A percentile compares a stretch with the other conserved stretches of the same genome.
phyloP scores from a whole-genome alignment of 1,140 invertebrate species.

The Drosophila albomicans region DNA sequence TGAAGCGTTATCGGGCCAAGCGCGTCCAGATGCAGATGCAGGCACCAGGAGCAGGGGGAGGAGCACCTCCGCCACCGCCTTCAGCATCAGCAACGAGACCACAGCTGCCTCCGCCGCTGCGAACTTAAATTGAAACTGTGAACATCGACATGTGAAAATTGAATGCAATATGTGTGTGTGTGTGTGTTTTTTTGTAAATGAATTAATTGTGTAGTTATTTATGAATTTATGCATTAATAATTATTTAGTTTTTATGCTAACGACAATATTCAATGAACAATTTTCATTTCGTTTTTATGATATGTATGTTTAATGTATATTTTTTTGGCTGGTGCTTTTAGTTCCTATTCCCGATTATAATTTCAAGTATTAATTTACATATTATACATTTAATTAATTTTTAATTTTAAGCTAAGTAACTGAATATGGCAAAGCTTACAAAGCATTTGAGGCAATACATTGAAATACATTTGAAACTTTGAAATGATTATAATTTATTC shows the following conservation, averaged over 20 bases:
- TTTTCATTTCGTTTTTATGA: not conserved
- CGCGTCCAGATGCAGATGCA: conserved; percentile 62
- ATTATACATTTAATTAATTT: conserved; percentile 15
- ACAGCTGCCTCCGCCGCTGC: conserved; percentile 47
- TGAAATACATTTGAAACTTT: conserved; percentile 20
- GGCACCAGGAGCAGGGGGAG: conserved; percentile 12
- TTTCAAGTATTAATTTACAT: conserved; percentile 46
- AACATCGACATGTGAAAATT: conserved; percentile 57
- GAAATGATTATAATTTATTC: conserved; percentile 28
- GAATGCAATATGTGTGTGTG: conserved; percentile 62
- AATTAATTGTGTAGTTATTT: conserved; percentile 28
- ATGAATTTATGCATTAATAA: conserved; percentile 5
- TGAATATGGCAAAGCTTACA: conserved; percentile 81
- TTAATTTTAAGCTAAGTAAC: conserved; percentile 69
- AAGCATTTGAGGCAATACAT: conserved; percentile 81
- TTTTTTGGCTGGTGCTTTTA: conserved; percentile 81
- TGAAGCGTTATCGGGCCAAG: conserved; percentile 72
- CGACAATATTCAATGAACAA: conserved; percentile 44
- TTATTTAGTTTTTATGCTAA: conserved; percentile 43
- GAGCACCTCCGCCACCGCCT: conserved; percentile 11
- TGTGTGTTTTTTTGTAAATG: conserved; percentile 25
- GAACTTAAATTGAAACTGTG: conserved; percentile 55
- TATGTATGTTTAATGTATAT: conserved; percentile 46
- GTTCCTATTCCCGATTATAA: conserved; percentile 68
- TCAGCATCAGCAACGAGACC: conserved; percentile 15